Conservation (phyloP, 2,888 invertebrate species). For the Leuctra nigra region DNA sequence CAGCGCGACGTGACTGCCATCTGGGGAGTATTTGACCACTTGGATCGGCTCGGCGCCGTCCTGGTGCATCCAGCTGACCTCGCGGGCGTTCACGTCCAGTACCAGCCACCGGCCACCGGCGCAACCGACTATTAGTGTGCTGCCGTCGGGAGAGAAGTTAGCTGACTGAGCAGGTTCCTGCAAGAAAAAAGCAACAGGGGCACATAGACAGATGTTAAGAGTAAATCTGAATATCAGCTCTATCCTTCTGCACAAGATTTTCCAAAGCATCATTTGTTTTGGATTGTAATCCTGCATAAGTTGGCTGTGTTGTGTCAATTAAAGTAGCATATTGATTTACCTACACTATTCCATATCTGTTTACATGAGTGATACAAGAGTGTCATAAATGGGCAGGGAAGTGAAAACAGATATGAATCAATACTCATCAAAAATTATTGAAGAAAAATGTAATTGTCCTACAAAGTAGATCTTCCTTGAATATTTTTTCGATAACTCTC, state of each 20-base stretch:
- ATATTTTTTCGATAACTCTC: no score
- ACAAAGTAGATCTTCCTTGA: no score
- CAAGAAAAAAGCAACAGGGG: conserved; percentile 27
- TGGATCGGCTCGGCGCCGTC: conserved; percentile 58
- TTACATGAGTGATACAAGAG: no score
- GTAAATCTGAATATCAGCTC: neutral
- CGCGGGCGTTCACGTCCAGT: conserved; percentile 70
- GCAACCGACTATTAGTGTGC: conserved; percentile 69
- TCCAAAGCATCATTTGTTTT: neutral
- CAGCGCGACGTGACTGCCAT: conserved; percentile 72
- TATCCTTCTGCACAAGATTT: neutral
- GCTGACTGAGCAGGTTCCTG: conserved; percentile 80
- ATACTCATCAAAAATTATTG: no score
- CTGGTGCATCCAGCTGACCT: conserved; percentile 58
- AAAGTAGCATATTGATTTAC: no score
- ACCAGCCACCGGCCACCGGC: conserved; percentile 76
- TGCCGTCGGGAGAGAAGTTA: conserved; percentile 72
- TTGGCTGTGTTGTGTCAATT: no score
- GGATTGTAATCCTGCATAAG: neutral
- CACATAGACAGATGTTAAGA: neutral
- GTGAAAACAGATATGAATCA: no score
- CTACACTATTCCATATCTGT: no score
- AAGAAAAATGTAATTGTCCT: no score
- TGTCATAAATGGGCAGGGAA: no score
- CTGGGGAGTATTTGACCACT: conserved; percentile 70